Evolutionary conservation across 2,797 vertebrate species (phyloP), one percentile per base, ranked within the genome.

Genomic region (Leptodactylus fallax): DNA sequence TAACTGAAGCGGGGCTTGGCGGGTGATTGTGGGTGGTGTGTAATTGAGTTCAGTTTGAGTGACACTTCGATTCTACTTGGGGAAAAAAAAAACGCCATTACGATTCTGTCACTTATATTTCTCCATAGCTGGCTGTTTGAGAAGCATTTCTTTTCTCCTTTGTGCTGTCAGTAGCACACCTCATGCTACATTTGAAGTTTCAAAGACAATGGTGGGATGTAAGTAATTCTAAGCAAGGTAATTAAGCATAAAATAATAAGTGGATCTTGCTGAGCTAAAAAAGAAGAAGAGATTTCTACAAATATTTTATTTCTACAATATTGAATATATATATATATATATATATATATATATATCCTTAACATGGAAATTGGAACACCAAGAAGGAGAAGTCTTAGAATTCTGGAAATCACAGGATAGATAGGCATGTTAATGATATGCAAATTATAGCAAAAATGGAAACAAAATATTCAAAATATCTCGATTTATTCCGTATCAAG

Each of bases 41-140:
- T 89, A 86, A 86, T 86, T 86, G 88, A 78, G 69, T 83, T 82
- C 17, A 49, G 69, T 85, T 85, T 86, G 84, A 89, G 27, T 89
- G 84, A 71, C 88, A 89, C 7, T 77, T 89, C 12, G 60, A 85
- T 85, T 88, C 79, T 89, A 69, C 65, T 76, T 36, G 19, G 56
- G 78, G 47, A 56, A 36, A 51, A 53, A 84, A 69, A 60, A 80
- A 74, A 76, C 27, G 69, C 87, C 51, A 86, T 86, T 88, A 81
- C 65, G 69, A 10, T 81, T 82, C 71, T 86, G 79, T 89, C 87
- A 89, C 79, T 82, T 89, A 25, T 47, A 81, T 76, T 80, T 86
- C 51, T 63, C 55, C 69, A 82, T 74, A 76, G 69, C 23, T 76
- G 27, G 58, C 47, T 86, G 60, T 86, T 58, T 67, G 56, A 76